Evolutionary conservation across 2,797 vertebrate species (phyloP).

Genomic region (Kryptolebias ocellatus): DNA sequence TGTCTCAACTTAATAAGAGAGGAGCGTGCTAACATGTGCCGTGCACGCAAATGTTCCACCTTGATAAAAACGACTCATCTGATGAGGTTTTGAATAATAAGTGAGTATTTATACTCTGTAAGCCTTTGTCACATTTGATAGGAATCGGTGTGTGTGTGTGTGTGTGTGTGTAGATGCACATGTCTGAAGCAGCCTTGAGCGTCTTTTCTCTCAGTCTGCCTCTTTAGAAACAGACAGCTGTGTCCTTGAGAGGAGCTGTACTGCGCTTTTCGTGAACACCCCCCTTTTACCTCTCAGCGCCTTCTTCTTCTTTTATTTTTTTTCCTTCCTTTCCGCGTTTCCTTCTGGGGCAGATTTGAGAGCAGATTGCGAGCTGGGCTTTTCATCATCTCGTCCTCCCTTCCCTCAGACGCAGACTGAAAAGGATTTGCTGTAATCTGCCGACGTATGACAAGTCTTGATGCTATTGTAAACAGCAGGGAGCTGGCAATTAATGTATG

Average conservation of each 20-base stretch:
- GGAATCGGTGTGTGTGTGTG: constrained; percentile 9
- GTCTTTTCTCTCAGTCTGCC: constrained; percentile 35
- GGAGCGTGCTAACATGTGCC: not conserved
- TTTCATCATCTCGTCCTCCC: constrained; percentile 39
- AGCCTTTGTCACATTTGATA: constrained; percentile 16
- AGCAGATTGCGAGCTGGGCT: constrained; percentile 48
- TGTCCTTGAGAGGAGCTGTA: constrained; percentile 57
- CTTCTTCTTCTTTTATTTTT: not conserved
- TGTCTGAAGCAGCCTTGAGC: constrained; percentile 34
- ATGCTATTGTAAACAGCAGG: constrained; percentile 44
- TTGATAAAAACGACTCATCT: constrained; percentile 33
- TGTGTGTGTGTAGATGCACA: constrained; percentile 23
- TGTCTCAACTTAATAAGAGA: constrained; percentile 21
- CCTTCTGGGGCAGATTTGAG: constrained; percentile 52
- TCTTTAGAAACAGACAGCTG: constrained; percentile 72
- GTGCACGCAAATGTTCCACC: constrained; percentile 28
- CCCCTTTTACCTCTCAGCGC: constrained; percentile 34
- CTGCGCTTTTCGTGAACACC: constrained; percentile 44
- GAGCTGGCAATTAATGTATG: constrained; percentile 41
- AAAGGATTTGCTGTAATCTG: constrained; percentile 63
- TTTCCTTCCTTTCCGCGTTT: not conserved
- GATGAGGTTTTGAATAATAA: constrained; percentile 44
- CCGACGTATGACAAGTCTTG: constrained; percentile 48
- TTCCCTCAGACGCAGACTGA: constrained; percentile 37
- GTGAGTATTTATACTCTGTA: constrained; percentile 15